Conservation (phyloP, 2,797 vertebrate genomes). For the Helarctos malayanus region DNA sequence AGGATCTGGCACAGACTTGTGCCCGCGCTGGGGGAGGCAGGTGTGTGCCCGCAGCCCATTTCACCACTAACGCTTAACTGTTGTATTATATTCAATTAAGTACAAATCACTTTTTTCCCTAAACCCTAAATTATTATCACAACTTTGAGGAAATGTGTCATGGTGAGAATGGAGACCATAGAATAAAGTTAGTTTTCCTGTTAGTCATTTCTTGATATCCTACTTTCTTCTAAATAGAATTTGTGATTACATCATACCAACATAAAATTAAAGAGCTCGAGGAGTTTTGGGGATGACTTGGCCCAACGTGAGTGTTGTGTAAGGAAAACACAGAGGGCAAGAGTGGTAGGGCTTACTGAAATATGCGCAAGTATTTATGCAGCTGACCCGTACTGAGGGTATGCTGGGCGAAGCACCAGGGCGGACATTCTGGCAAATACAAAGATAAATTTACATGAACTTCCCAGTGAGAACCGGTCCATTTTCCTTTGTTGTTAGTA, state of each 20-base stretch:
- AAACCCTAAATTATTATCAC: neutral
- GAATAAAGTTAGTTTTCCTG: neutral
- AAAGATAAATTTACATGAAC: neutral
- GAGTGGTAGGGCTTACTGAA: neutral
- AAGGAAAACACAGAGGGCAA: neutral
- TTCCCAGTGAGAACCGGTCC: neutral
- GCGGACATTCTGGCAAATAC: neutral
- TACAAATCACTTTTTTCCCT: neutral
- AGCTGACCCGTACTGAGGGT: neutral
- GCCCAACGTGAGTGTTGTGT: neutral
- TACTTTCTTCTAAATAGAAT: neutral
- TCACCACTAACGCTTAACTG: neutral
- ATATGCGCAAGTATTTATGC: neutral
- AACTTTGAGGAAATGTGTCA: neutral
- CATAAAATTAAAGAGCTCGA: constrained; percentile 17
- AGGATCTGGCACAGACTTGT: neutral
- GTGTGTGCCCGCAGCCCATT: neutral
- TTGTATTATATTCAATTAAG: neutral
- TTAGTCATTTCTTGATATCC: neutral
- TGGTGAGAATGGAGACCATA: neutral
- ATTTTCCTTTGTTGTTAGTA: constrained; percentile 40
- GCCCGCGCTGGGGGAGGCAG: rapidly evolving
- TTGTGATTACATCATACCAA: neutral
- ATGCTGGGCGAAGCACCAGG: neutral
- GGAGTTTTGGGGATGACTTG: neutral